Evolutionary conservation across 1,140 invertebrate species (phyloP).

Genomic region (Pseudomyrmex concolor): DNA sequence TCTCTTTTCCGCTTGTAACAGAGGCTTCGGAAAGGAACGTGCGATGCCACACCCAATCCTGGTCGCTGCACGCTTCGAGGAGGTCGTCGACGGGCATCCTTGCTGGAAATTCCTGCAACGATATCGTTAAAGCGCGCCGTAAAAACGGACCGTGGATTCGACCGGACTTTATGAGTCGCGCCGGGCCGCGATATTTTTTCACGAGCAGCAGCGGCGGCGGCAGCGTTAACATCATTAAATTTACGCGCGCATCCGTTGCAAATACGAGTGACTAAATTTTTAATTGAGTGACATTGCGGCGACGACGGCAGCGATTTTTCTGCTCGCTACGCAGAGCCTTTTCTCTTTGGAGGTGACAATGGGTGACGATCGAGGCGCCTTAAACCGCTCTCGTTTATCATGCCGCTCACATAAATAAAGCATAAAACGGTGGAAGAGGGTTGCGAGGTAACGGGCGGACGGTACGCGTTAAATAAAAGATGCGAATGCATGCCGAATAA

Average conservation of each 20-base stretch:
- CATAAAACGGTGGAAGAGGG: conserved; percentile 1
- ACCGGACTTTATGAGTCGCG: conserved; percentile 45
- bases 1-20: neutral
- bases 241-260: conserved; percentile 13
- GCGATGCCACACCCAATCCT: neutral
- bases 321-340: neutral
- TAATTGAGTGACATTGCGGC: conserved; percentile 18
- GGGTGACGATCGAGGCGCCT: neutral
- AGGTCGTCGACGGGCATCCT: conserved; percentile 8
- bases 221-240: conserved; percentile 48
- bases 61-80: conserved; percentile 27
- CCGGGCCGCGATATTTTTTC: conserved; percentile 28
- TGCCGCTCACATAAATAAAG: conserved; percentile 39
- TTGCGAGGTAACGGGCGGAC: conserved; percentile 9
- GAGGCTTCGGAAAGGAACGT: neutral
- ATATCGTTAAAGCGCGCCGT: conserved; percentile 59
- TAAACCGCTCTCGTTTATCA: conserved; percentile 50
- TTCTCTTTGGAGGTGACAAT: conserved; percentile 4
- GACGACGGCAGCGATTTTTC: neutral
- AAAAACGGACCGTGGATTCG: conserved; percentile 50
- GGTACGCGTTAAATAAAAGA: conserved; percentile 58
- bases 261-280: conserved; percentile 43
- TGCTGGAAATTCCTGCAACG: conserved; percentile 57
- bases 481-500: conserved; percentile 54
- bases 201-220: neutral